These are phyloP conservation scores for Saxidomus purpurata DNA, from an alignment of 1,140 invertebrate genomes.

Conservation along the genomic window DNA sequence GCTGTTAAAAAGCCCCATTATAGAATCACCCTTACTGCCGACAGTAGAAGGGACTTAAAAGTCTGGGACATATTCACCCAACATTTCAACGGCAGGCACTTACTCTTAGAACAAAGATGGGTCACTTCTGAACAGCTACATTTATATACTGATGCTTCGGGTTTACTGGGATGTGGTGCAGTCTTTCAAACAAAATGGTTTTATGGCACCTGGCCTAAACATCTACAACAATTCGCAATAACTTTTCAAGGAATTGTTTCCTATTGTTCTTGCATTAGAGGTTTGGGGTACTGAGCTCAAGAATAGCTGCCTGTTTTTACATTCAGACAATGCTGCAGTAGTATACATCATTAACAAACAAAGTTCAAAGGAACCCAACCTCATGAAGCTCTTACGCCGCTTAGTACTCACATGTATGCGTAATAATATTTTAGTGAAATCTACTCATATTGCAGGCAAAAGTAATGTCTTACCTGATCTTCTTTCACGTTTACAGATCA, in stretches of 20 bases:
- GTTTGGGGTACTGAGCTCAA: slow-evolving; percentile 50
- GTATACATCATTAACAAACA: slow-evolving; percentile 69
- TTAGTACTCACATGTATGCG: slow-evolving; percentile 44
- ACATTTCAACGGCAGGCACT: slow-evolving; percentile 65
- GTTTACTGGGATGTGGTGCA: slow-evolving; percentile 26
- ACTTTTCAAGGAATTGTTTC: slow-evolving; percentile 65
- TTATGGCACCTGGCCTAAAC: not conserved
- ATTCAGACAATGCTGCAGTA: slow-evolving; percentile 60
- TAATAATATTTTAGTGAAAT: slow-evolving; percentile 62
- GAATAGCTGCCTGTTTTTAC: slow-evolving; percentile 56
- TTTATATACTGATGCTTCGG: slow-evolving; percentile 59
- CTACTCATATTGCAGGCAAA: slow-evolving; percentile 62
- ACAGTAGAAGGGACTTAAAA: slow-evolving; percentile 11
- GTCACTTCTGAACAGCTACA: slow-evolving; percentile 14
- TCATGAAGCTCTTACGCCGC: slow-evolving; percentile 63
- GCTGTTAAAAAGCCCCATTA: slow-evolving; percentile 58
- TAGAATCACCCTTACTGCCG: slow-evolving; percentile 17
- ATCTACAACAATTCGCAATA: slow-evolving; percentile 18
- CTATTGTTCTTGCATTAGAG: slow-evolving; percentile 49
- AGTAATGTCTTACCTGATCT: slow-evolving; percentile 60
- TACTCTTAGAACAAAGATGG: slow-evolving; percentile 15
- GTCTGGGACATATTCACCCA: slow-evolving; percentile 47
- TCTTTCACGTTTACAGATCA: slow-evolving; percentile 63
- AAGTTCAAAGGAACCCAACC: slow-evolving; percentile 6
- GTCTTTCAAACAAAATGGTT: slow-evolving; percentile 47